These are phyloP conservation scores for Corapipo altera DNA, from an alignment of 2,113 vertebrate species.

Conservation along the genomic window DNA sequence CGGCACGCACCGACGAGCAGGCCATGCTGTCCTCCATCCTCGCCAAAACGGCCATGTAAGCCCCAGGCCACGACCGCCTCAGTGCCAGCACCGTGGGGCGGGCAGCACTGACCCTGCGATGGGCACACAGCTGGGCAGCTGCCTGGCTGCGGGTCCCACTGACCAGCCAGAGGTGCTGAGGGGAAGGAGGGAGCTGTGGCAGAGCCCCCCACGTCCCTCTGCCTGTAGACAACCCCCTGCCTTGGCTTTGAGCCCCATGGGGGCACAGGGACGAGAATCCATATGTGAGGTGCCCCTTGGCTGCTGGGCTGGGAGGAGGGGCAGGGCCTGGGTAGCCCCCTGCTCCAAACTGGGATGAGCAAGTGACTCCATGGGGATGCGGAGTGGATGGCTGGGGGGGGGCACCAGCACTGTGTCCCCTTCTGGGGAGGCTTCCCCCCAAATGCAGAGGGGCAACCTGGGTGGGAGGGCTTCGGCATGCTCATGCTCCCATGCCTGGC, in stretches of 20 bases:
- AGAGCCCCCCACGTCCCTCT: not conserved
- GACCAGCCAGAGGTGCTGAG: not conserved
- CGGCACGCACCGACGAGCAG: conserved; percentile 90
- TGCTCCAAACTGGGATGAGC: not conserved
- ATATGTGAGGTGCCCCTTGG: not conserved
- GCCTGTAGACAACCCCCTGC: not conserved
- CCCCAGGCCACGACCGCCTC: not conserved
- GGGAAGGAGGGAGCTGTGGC: not conserved
- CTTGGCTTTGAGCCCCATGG: not conserved
- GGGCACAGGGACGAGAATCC: not conserved
- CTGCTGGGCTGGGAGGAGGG: not conserved
- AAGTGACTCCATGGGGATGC: not conserved
- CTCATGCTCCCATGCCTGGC: fast-evolving
- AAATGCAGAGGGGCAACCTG: not conserved
- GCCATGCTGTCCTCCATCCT: conserved; percentile 93
- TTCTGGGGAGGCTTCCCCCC: not conserved
- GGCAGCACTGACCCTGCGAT: not conserved
- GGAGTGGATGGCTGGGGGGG: not conserved
- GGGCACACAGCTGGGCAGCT: not conserved
- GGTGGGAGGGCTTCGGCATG: not conserved
- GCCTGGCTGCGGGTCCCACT: not conserved
- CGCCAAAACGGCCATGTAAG: conserved; percentile 91
- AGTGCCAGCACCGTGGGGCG: not conserved
- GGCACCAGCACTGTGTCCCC: not conserved
- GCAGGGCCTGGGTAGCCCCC: too few relatives aligned